Evolutionary conservation across 2,888 invertebrate species (phyloP).

Genomic region (Acleris sparsana): DNA sequence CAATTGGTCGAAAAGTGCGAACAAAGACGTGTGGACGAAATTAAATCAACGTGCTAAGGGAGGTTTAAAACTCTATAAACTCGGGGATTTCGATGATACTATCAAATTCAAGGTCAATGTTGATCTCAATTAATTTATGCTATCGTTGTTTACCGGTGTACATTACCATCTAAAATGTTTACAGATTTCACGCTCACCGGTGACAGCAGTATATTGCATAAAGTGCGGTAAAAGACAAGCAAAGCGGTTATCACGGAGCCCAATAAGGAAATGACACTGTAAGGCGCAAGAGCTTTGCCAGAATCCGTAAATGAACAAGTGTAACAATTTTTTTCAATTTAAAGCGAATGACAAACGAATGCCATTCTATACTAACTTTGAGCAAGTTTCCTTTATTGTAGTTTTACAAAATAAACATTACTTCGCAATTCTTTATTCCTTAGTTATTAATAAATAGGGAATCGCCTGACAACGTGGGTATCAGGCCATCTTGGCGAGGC

Average conservation of each 20-base stretch:
- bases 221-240: constrained; percentile 39
- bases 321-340: no score
- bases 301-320: no score
- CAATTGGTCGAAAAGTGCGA: not conserved
- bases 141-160: not conserved
- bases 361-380: no score
- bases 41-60: constrained; percentile 48
- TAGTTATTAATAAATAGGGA: no score
- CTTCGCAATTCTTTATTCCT: no score
- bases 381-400: no score
- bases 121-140: not conserved
- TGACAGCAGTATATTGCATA: constrained; percentile 38
- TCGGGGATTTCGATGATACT: constrained; percentile 44
- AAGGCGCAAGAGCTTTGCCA: not conserved
- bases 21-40: constrained; percentile 45
- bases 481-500: no score
- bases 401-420: no score
- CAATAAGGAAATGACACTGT: constrained; percentile 3
- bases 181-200: constrained; percentile 37
- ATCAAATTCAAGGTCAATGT: constrained; percentile 43
- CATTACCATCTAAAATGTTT: constrained; percentile 18
- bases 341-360: no score
- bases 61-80: constrained; percentile 47
- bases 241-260: constrained; percentile 41
- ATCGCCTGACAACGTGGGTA: no score